These are phyloP conservation scores for Dicroscelio sp. DNA, from an alignment of 2,888 invertebrate species.

Conservation along the genomic window DNA sequence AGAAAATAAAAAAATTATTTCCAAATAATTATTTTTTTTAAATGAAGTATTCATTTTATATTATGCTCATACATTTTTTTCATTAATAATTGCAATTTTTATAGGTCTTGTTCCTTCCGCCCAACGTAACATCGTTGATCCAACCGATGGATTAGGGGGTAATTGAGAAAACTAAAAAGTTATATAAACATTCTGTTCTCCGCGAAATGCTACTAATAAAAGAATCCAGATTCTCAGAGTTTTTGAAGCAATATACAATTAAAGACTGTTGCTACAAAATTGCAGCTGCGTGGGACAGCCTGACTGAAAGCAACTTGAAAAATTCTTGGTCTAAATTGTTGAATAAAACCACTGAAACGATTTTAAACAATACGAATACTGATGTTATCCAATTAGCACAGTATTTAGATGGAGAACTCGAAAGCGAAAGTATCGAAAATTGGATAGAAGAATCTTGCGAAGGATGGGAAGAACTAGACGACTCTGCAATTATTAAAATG, in stretches of 20 bases:
- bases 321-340: conserved; percentile 41
- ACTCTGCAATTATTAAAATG: conserved; percentile 26
- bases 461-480: conserved; percentile 24
- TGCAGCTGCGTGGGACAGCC: conserved; percentile 45
- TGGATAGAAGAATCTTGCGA: conserved; percentile 33
- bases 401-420: not conserved
- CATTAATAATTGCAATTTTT: conserved; percentile 29
- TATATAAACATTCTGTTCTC: conserved; percentile 30
- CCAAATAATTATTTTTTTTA: too few species aligned
- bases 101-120: conserved; percentile 29
- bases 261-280: conserved; percentile 47
- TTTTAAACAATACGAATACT: not conserved
- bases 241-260: conserved; percentile 29
- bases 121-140: conserved; percentile 23
- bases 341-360: conserved; percentile 6
- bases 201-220: conserved; percentile 22
- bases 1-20: too few species aligned
- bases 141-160: conserved; percentile 23
- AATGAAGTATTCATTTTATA: too few species aligned
- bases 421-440: not conserved
- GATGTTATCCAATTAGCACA: not conserved
- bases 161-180: conserved; percentile 22
- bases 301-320: conserved; percentile 32
- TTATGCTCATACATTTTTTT: conserved; percentile 2
- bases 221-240: not conserved